Conservation (phyloP, 2,888 invertebrate genomes). For the Sphaerophoria rueppellii region DNA sequence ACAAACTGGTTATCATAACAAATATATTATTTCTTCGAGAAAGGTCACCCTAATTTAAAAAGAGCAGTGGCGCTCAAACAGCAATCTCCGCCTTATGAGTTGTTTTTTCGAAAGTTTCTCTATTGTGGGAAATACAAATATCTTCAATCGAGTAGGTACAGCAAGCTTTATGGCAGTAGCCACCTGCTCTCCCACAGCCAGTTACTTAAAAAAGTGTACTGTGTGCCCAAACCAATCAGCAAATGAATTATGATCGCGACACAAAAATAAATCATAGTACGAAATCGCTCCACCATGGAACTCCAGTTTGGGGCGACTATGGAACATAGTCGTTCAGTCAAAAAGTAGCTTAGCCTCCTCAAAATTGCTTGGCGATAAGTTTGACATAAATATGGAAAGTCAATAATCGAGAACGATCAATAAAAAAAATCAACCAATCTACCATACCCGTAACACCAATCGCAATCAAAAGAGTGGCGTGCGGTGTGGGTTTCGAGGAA, state of each 20-base stretch:
- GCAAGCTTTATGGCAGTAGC: constrained; percentile 24
- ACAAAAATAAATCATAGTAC: constrained; percentile 70
- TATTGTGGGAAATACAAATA: constrained; percentile 36
- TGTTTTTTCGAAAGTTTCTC: constrained; percentile 66
- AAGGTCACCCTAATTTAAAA: constrained; percentile 38
- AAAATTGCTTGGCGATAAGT: constrained; percentile 66
- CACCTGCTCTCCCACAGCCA: constrained; percentile 71
- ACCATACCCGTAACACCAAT: not conserved
- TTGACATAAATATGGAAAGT: constrained; percentile 73
- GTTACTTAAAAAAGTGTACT: constrained; percentile 37
- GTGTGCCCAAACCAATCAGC: constrained; percentile 62
- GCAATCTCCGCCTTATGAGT: constrained; percentile 21
- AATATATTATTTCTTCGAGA: too few species aligned
- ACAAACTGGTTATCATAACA: too few species aligned
- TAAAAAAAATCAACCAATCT: not conserved
- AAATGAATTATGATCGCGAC: constrained; percentile 72
- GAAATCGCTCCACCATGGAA: constrained; percentile 44
- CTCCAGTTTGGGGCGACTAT: constrained; percentile 44
- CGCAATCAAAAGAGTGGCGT: not conserved
- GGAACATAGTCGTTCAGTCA: constrained; percentile 49
- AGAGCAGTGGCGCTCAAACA: not conserved
- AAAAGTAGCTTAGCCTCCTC: constrained; percentile 62
- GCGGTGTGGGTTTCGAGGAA: constrained; percentile 3
- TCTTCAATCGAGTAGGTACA: constrained; percentile 38
- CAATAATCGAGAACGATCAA: constrained; percentile 53